phyloP scores from a whole-genome alignment of 2,888 invertebrate species.

The Philereme vetulata region DNA sequence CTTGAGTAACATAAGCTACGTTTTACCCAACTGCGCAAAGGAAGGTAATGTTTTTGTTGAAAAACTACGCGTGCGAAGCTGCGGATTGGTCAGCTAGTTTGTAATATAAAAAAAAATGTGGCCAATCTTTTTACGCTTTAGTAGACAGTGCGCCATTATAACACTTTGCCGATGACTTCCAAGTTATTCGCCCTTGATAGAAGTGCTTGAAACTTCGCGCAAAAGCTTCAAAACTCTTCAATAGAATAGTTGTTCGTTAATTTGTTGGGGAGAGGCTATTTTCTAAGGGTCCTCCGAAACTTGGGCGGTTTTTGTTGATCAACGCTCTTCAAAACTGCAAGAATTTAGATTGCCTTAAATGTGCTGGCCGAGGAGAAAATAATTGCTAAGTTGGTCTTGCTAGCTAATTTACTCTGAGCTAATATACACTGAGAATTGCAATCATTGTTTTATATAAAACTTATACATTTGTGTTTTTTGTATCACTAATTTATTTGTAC shows the following conservation, averaged over 20 bases:
- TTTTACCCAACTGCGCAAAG: too few species aligned
- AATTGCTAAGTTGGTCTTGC: not conserved
- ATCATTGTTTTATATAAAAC: too few species aligned
- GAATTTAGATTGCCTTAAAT: conserved; percentile 32
- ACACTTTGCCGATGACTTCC: conserved; percentile 29
- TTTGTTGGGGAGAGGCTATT: conserved; percentile 39
- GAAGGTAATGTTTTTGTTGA: too few species aligned
- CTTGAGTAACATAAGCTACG: too few species aligned
- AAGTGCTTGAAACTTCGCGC: conserved; percentile 33
- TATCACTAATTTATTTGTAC: too few species aligned
- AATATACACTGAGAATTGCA: too few species aligned
- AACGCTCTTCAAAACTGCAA: conserved; percentile 24
- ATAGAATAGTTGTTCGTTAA: conserved; percentile 43
- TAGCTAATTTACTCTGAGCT: too few species aligned
- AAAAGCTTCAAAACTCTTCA: conserved; percentile 36
- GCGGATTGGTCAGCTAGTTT: too few species aligned
- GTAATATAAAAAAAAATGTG: too few species aligned
- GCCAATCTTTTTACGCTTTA: too few species aligned
- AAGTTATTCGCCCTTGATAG: conserved; percentile 35
- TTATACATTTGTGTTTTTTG: too few species aligned
- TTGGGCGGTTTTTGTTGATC: conserved; percentile 34
- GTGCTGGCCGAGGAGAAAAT: conserved; percentile 15
- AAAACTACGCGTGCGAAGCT: too few species aligned
- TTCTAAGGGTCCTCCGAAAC: conserved; percentile 30
- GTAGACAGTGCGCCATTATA: conserved; percentile 8